These are phyloP conservation scores for Sinocyclocheilus anshuiensis DNA, from an alignment of 2,113 vertebrate species.

Conservation along the genomic window DNA sequence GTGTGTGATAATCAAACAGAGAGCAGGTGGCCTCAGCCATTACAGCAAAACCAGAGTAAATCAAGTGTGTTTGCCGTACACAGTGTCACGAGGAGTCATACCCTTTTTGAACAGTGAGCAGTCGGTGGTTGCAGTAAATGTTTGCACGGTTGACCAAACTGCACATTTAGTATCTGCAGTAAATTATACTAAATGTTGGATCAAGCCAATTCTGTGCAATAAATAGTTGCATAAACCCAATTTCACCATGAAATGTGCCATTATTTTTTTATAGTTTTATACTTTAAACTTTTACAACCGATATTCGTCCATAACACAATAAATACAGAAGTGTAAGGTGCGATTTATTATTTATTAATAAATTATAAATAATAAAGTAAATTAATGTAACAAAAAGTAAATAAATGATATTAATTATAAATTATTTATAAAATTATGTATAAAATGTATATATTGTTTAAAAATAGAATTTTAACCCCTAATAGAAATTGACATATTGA, in stretches of 20 bases:
- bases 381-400: background rate
- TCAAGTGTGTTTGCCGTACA: conserved; percentile 63
- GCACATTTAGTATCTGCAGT: conserved; percentile 6
- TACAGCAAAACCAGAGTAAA: conserved; percentile 16
- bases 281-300: background rate
- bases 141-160: background rate
- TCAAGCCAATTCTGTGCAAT: background rate
- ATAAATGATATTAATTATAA: background rate
- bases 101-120: background rate
- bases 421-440: background rate
- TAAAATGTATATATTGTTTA: background rate
- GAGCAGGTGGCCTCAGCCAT: conserved; percentile 67
- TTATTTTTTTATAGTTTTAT: too few relatives aligned
- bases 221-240: background rate
- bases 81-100: conserved; percentile 31
- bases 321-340: background rate
- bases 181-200: conserved; percentile 11
- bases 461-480: too few relatives aligned
- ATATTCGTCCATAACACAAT: background rate
- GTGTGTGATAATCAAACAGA: conserved; percentile 64
- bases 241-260: background rate
- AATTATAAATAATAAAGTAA: background rate
- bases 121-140: background rate
- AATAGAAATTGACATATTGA: background rate
- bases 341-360: background rate